Conservation (phyloP, 2,888 invertebrate genomes). For the Crematogaster levior region DNA sequence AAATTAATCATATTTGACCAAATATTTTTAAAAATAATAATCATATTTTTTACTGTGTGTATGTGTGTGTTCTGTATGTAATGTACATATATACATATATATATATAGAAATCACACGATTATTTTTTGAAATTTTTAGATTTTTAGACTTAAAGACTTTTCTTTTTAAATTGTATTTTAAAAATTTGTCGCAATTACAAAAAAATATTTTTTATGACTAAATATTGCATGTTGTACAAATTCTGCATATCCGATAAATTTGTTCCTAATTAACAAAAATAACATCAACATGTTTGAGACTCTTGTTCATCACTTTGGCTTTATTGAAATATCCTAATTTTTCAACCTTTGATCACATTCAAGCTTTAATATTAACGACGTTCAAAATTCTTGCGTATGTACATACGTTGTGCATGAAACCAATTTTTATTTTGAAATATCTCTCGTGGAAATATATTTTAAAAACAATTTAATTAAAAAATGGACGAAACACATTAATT, state of each 20-base stretch:
- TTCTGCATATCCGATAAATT: background rate
- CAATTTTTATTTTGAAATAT: background rate
- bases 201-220: too few relatives aligned
- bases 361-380: constrained; percentile 2
- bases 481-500: background rate
- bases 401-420: background rate
- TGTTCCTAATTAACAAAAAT: constrained; percentile 5
- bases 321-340: background rate
- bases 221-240: background rate
- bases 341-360: constrained; percentile 7
- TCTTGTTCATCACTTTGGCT: background rate
- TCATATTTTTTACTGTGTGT: background rate
- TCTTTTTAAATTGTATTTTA: background rate
- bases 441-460: background rate
- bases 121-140: too few relatives aligned
- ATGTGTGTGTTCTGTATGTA: too few relatives aligned
- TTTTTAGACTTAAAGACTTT: too few relatives aligned
- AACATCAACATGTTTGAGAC: constrained; percentile 1
- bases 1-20: background rate
- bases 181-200: background rate
- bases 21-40: background rate
- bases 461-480: background rate
- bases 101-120: too few relatives aligned
- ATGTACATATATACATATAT: too few relatives aligned
- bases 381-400: background rate